A percentile compares a stretch with the other conserved stretches of the same genome.
phyloP scores from a whole-genome alignment of 1,140 invertebrate genomes.

The Caerostris extrusa region DNA sequence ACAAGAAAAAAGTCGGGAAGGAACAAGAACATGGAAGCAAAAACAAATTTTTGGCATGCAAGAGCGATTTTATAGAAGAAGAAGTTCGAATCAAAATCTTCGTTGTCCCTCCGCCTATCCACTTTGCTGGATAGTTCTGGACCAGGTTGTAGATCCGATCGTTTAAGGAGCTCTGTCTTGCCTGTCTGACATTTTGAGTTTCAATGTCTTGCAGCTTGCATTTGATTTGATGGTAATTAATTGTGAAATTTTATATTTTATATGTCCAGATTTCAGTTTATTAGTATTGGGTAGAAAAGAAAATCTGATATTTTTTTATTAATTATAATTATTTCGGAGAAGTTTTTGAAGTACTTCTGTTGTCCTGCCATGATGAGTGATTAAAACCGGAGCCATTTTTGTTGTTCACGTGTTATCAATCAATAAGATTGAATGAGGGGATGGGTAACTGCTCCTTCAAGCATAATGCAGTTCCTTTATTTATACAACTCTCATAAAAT shows the following conservation, averaged over 20 bases:
- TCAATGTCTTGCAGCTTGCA: neutral
- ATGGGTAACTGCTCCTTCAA: too few species aligned
- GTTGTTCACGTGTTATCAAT: too few species aligned
- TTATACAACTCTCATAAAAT: too few species aligned
- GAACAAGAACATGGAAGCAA: neutral
- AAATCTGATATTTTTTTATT: neutral
- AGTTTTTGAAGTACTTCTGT: too few species aligned
- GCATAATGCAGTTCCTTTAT: too few species aligned
- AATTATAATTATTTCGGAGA: neutral
- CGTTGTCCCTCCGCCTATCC: neutral
- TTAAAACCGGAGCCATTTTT: too few species aligned
- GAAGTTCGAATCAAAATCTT: neutral
- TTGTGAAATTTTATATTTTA: neutral
- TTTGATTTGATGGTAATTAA: neutral
- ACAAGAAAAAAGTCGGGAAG: too few species aligned
- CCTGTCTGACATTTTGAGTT: neutral
- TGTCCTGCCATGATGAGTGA: too few species aligned
- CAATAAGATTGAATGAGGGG: too few species aligned
- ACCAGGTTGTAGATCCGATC: neutral
- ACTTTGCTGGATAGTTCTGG: neutral
- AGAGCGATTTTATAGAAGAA: neutral
- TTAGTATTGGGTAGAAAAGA: neutral
- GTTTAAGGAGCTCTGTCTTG: neutral
- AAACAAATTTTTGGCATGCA: slow-evolving; percentile 38
- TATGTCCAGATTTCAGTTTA: neutral